These are phyloP conservation scores for Prenolepis imparis DNA, from an alignment of 2,888 invertebrate genomes.

Conservation along the genomic window DNA sequence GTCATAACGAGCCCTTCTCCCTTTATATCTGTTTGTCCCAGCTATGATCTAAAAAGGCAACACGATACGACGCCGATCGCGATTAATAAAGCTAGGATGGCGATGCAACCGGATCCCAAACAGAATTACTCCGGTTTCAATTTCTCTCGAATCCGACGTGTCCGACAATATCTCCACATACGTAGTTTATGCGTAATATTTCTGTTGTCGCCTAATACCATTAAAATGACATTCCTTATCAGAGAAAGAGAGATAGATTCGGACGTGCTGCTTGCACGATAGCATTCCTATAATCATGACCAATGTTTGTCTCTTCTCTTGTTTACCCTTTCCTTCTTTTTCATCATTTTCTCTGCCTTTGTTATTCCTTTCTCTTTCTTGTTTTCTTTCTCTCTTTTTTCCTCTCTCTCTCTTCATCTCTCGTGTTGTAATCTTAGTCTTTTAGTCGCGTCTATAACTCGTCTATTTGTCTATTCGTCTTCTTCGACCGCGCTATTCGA, in stretches of 20 bases:
- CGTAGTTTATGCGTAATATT: not conserved
- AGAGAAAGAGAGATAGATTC: not conserved
- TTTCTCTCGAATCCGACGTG: not conserved
- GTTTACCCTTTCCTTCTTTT: not conserved
- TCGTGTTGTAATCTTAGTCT: not conserved
- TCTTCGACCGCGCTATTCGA: conserved; percentile 41
- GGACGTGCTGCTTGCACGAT: not conserved
- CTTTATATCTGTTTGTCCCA: not conserved
- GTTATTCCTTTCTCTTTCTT: not conserved
- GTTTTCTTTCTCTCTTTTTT: not conserved
- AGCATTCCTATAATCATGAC: not conserved
- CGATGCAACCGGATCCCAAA: not conserved
- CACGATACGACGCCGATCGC: not conserved
- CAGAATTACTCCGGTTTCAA: not conserved
- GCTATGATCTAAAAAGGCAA: conserved; percentile 30
- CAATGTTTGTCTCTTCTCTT: not conserved
- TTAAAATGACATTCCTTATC: conserved; percentile 11
- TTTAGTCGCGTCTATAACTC: conserved; percentile 30
- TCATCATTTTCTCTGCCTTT: not conserved
- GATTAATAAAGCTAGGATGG: not conserved
- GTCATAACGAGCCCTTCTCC: conserved; percentile 12
- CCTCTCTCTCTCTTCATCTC: not conserved
- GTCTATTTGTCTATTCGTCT: conserved; percentile 60
- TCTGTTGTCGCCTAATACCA: not conserved
- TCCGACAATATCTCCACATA: not conserved